Conservation (phyloP, 2,113 vertebrate species). For the Chloropsis hardwickii region DNA sequence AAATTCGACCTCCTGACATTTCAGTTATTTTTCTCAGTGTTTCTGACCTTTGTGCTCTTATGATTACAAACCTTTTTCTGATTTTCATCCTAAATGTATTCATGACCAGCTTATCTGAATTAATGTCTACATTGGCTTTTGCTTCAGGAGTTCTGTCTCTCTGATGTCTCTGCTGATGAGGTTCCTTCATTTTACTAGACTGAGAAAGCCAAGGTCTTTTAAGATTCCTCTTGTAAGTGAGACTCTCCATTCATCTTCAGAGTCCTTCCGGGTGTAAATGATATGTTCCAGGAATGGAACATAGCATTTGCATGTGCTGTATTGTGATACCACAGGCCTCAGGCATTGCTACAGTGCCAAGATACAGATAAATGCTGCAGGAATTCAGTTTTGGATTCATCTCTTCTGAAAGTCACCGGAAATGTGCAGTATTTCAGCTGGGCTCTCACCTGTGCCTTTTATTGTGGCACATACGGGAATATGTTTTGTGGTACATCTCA, state of each 20-base stretch:
- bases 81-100: conserved; percentile 11
- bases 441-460: background rate
- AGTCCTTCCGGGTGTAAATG: background rate
- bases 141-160: background rate
- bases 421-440: background rate
- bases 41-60: background rate
- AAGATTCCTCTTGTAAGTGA: background rate
- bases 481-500: background rate
- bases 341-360: background rate
- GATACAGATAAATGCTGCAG: background rate
- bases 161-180: background rate
- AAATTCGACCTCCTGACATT: background rate
- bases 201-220: background rate
- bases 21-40: background rate
- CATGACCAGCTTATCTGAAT: background rate
- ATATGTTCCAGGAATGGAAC: background rate
- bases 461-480: background rate
- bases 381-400: background rate
- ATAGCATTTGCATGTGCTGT: background rate
- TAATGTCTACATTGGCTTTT: background rate
- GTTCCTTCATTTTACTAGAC: background rate
- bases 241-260: background rate
- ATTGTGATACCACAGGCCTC: background rate
- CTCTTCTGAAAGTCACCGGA: background rate
- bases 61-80: background rate